Evolutionary conservation across 2,797 vertebrate species (phyloP).

Genomic region (Gouania willdenowi): DNA sequence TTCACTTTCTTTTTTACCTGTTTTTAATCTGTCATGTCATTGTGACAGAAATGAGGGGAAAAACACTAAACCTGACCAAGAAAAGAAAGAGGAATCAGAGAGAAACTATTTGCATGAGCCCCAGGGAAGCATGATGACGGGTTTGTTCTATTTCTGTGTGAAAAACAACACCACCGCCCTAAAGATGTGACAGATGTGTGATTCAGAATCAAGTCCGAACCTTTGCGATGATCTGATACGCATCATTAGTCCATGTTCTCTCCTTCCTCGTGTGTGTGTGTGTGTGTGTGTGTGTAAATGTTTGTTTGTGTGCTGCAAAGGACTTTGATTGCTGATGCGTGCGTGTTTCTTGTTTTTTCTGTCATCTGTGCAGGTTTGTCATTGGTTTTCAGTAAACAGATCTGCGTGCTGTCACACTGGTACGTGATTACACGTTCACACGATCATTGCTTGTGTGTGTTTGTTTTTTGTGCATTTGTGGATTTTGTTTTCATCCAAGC

Average conservation of each 20-base stretch:
- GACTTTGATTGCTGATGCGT: background rate
- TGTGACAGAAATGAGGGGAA: background rate
- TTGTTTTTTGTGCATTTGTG: background rate
- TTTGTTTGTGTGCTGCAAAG: constrained; percentile 6
- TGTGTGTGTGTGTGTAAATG: background rate
- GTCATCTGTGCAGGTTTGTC: constrained; percentile 31
- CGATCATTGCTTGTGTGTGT: background rate
- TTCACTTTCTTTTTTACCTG: constrained; percentile 17
- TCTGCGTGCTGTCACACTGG: constrained; percentile 12
- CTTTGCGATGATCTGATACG: constrained; percentile 30
- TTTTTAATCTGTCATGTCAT: constrained; percentile 20
- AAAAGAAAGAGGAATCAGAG: constrained; percentile 15
- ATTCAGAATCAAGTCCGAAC: constrained; percentile 17
- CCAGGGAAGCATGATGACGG: background rate
- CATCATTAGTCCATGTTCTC: constrained; percentile 38
- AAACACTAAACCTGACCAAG: constrained; percentile 12
- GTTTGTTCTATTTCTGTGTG: constrained; percentile 37
- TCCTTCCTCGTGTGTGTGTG: constrained; percentile 3
- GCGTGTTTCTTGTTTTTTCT: constrained; percentile 28
- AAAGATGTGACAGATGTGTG: constrained; percentile 42
- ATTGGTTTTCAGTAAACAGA: constrained; percentile 23
- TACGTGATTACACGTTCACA: constrained; percentile 2
- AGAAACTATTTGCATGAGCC: constrained; percentile 45
- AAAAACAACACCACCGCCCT: constrained; percentile 38
- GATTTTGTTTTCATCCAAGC: background rate